Percentiles rank a stretch among this genome's conserved stretches.
phyloP scores from a whole-genome alignment of 1,140 invertebrate species.

The Anastatus disparis region DNA sequence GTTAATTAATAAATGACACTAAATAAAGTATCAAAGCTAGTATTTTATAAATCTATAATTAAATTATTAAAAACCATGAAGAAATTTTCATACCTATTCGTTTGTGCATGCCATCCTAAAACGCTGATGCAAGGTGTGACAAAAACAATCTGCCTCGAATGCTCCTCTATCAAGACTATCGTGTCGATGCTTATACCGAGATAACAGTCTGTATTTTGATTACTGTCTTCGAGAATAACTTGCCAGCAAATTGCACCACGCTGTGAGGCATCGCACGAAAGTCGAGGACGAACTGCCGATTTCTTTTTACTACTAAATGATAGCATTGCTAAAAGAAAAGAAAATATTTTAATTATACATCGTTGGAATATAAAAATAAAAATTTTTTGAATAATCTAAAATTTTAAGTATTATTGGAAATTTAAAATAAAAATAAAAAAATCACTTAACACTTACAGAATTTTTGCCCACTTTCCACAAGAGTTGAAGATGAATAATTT shows the following conservation, averaged over 20 bases:
- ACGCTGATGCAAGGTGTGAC: constrained; percentile 86
- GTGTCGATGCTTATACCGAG: constrained; percentile 89
- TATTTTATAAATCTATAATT: too few relatives aligned
- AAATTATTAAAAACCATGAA: too few relatives aligned
- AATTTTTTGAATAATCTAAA: too few relatives aligned
- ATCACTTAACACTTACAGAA: constrained; percentile 88
- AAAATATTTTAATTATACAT: too few relatives aligned
- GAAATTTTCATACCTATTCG: constrained; percentile 71
- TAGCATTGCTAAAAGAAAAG: constrained; percentile 69
- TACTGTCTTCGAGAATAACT: constrained; percentile 77
- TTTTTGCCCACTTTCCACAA: constrained; percentile 88
- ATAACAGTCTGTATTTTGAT: constrained; percentile 80
- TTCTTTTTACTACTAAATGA: constrained; percentile 81
- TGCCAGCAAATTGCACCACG: constrained; percentile 84
- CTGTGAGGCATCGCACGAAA: constrained; percentile 75
- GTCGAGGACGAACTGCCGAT: constrained; percentile 72
- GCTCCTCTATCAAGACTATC: constrained; percentile 87
- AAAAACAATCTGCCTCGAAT: constrained; percentile 85
- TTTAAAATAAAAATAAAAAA: too few relatives aligned
- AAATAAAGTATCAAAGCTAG: too few relatives aligned
- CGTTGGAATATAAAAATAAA: too few relatives aligned
- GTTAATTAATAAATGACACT: too few relatives aligned
- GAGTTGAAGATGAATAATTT: constrained; percentile 84
- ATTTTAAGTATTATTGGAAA: too few relatives aligned
- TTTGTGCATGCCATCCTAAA: constrained; percentile 82